Base-by-base conservation (phyloP, 1,140 invertebrate species). In the Lordiphosa collinella region DNA sequence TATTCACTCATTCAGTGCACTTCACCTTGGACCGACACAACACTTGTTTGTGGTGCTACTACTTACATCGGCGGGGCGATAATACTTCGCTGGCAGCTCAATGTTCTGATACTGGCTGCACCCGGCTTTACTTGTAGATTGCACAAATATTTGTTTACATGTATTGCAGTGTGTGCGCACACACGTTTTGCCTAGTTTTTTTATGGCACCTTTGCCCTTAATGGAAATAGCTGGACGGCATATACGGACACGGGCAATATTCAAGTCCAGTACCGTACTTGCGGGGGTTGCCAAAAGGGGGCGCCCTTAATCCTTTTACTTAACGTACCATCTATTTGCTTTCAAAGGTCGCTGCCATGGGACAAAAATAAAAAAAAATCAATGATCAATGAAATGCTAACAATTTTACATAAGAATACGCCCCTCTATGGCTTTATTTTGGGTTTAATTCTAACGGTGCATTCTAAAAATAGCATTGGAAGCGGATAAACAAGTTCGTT, bases 21-120 rank as follows among this genome's bases (percentile, higher is more conserved):
- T 71, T 71, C 58, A 71, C 67, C 67, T 71, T 71, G 63, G 66
- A 53, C 43, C 29, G 52, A 47, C 52, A 47, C 52, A 62, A 70
- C 67, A 70, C 52, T 66, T 61, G 29, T 61, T 46, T 13, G 40
- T 22, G 11, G 10, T 25, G 41, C 11, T 13, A 11, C 63, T 60
- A 64, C 65, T 64, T 68, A 54, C 62, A 69, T 51, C 22, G 22
- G 5, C 22, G 1, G 5, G 47, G 48, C 16, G 48, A 22, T 25
- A 37, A 36, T 31, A 25, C 22, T 25, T 25, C 22, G 7, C 22
- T 7, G 22, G 22, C 22, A 25, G 22, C 22, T 25, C 22, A 25
- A 25, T 25, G 22, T 25, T 25, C 22, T 25, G 22, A 25, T 25
- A 25, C 25, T 8, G 29, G 12, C 29, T 35, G 13, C 29, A 34